Evolutionary conservation across 92 coral and sea anemone species (phyloP).

Genomic region (Phenganax marumi): DNA sequence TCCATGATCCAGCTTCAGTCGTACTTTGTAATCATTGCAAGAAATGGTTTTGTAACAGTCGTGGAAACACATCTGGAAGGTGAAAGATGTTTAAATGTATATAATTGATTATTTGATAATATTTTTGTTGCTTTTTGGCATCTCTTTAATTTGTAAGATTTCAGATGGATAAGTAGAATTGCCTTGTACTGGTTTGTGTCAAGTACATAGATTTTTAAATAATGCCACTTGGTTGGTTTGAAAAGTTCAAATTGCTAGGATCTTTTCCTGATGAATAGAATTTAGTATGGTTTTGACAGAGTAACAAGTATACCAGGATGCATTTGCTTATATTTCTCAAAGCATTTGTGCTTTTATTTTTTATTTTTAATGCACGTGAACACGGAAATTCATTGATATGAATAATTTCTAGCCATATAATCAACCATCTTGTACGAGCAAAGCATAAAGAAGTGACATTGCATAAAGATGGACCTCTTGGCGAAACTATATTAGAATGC

Average conservation of each 20-base stretch:
- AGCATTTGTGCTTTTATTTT: neutral
- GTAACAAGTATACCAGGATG: neutral
- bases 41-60: constrained; percentile 98
- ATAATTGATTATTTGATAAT: neutral
- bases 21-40: constrained; percentile 96
- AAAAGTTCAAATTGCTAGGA: too few relatives aligned
- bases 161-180: too few relatives aligned
- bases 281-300: too few relatives aligned
- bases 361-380: neutral
- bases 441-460: constrained; percentile 98
- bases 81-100: constrained; percentile 11
- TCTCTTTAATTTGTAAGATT: too few relatives aligned
- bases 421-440: constrained; percentile 94
- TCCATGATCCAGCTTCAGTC: constrained; percentile 99
- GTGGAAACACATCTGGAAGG: constrained; percentile 99
- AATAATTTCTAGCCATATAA: constrained; percentile 71
- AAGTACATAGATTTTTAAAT: too few relatives aligned
- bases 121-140: too few relatives aligned
- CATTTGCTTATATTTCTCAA: neutral
- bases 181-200: too few relatives aligned
- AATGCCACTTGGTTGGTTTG: too few relatives aligned
- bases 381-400: neutral
- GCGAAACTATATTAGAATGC: constrained; percentile 93
- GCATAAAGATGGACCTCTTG: constrained; percentile 96
- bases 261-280: too few relatives aligned